Evolutionary conservation across 2,888 invertebrate genomes (phyloP), one percentile per base, ranked within the genome.

Genomic region (Tinea pellionella): DNA sequence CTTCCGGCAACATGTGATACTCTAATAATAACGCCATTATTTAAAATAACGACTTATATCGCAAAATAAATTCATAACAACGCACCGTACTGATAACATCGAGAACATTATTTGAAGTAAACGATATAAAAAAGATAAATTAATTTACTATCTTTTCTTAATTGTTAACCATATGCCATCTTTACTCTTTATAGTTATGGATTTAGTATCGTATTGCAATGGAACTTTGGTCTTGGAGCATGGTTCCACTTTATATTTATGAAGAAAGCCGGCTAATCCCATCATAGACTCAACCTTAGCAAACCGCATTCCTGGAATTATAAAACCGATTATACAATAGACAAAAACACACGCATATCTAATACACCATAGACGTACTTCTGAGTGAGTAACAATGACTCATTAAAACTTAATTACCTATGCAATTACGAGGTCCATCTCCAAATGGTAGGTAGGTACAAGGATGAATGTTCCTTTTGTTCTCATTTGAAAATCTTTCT

Each of bases 401-500:
- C 37, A 37, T 37, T 37, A 37, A 37, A 47, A 9, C 13, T 11
- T 61, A 16, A 57, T 47, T 18, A 61, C 61, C 61, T 19, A 61
- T 61, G 37, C 61, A 61, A 30, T 61, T 58, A 1, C 61, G 57
- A 6, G 61, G 61, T 11, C 61, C 61, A 24, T 61, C 61, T 41
- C 61, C 61, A 59, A 61, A 61, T 7, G 61, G 61, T 41, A 82
- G 69, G 63, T 77, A 80, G 2, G 77, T 72, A 55, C 73, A 78
- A 1, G 78, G 74, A 2, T 63, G 66, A 32, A 75, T 69, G 2
- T 67, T 65, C n/a, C 69, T 65, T 1, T 73, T 73, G 43, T 79
- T 78, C 51, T 68, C 68, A 4, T 69, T 18, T 0, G 79, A 70
- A 64, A 82, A 81, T 16, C 81, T 70, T 61, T 81, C 79, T 1